Evolutionary conservation across 2,888 invertebrate genomes (phyloP), one percentile per base, ranked within the genome.

Genomic region (Nipponacmea schrenckii): DNA sequence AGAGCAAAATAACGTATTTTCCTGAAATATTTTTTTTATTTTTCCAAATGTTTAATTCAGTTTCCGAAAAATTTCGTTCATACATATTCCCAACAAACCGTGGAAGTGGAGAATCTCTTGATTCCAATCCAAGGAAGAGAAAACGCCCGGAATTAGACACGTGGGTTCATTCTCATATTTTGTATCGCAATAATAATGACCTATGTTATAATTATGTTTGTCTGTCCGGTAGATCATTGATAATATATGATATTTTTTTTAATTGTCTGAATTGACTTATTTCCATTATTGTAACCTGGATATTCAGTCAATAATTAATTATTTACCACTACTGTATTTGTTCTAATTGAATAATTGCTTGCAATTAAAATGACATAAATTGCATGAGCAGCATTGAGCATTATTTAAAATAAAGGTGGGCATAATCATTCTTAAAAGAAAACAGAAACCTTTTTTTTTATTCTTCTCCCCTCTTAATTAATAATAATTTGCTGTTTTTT

Each of bases 31-130:
- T 65, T 27, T 46, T 24, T 20, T 46, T 27, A 68, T 26, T 46
- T 46, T 64, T 71, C 74, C 79, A 76, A 77, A 83, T 83, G 81
- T 74, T 83, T 27, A 79, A 73, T 70, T 80, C 81, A 74, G 74
- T 83, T 46, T 78, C 79, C 44, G 75, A 76, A 31, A 80, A 77
- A 73, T 27, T 81, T 46, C 79, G 77, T 62, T 76, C 81, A 68
- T 71, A 80, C 62, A 77, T 79, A 66, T 77, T 77, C 31, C 67
- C 66, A n/a, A 65, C 67, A 45, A 69, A 77, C 26, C 46, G 72
- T 64, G 72, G 70, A 45, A 46, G n/a, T 26, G 46, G 44, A 62
- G 64, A 31, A 45, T 31, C 44, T 68, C 50, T 63, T 62, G 62
- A 69, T 45, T 70, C 56, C 20, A 73, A n/a, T 73, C 68, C 70